Percentiles rank a stretch among this genome's conserved stretches.
Evolutionary conservation across 64 coral and sea anemone species (phyloP).

Genomic region (Pocillopora verrucosa): DNA sequence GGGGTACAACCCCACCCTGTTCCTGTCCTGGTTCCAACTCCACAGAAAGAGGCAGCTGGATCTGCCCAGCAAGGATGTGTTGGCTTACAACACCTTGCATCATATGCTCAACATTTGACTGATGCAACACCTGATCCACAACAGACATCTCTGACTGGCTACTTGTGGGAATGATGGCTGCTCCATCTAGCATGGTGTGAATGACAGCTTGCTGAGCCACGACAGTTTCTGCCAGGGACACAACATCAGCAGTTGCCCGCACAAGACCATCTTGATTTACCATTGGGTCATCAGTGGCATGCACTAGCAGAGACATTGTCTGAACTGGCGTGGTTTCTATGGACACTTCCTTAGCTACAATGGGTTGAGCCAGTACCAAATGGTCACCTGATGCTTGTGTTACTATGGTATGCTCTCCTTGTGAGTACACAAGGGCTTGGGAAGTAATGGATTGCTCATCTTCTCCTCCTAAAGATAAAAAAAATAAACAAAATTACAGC

Average conservation of each 20-base stretch:
- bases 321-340: conserved; percentile 92
- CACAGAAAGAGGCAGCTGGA: conserved; percentile 67
- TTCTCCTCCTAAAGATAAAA: conserved; percentile 14
- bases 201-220: conserved; percentile 79
- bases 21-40: conserved; percentile 43
- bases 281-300: conserved; percentile 69
- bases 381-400: conserved; percentile 69
- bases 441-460: conserved; percentile 37
- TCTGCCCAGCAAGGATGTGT: conserved; percentile 81
- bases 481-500: neutral
- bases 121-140: conserved; percentile 79
- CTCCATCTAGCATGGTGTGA: conserved; percentile 88
- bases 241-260: conserved; percentile 66
- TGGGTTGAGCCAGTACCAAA: conserved; percentile 76
- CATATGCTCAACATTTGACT: conserved; percentile 88
- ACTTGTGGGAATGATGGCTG: conserved; percentile 63
- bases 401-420: conserved; percentile 47
- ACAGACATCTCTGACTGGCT: conserved; percentile 75
- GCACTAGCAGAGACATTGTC: conserved; percentile 55
- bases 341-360: conserved; percentile 90
- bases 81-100: conserved; percentile 94
- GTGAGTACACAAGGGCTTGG: conserved; percentile 58
- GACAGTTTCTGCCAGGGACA: conserved; percentile 82
- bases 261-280: conserved; percentile 12
- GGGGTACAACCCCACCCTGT: conserved; percentile 22